Evolutionary conservation across 2,797 vertebrate genomes (phyloP).

Genomic region (Valencia hispanica): DNA sequence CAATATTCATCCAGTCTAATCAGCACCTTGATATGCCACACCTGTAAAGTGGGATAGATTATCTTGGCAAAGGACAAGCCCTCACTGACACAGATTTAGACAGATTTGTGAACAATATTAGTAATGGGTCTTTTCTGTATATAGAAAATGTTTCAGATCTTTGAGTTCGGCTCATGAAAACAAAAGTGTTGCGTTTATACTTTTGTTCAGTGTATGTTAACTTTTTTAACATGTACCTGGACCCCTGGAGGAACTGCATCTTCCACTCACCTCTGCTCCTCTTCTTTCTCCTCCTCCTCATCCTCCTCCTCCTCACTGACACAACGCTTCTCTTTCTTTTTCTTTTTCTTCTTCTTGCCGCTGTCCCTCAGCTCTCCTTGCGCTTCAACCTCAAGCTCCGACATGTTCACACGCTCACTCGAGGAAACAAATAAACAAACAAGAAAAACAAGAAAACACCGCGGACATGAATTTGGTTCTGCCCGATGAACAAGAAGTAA

Average conservation of each 20-base stretch:
- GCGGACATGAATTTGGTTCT: not conserved
- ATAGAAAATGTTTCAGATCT: too few species aligned
- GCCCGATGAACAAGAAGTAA: slow-evolving; percentile 31
- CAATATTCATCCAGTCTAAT: too few species aligned
- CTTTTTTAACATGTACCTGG: not conserved
- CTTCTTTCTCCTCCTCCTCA: slow-evolving; percentile 19
- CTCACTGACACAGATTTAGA: too few species aligned
- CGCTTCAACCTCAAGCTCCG: slow-evolving; percentile 41
- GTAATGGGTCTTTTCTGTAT: too few species aligned
- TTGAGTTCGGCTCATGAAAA: too few species aligned
- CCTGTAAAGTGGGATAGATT: too few species aligned
- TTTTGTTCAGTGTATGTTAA: too few species aligned
- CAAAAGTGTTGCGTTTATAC: too few species aligned
- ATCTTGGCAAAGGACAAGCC: too few species aligned
- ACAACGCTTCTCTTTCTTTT: slow-evolving; percentile 28
- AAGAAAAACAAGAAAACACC: slow-evolving; percentile 24
- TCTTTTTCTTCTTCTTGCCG: slow-evolving; percentile 31
- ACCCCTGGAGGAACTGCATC: slow-evolving; percentile 8
- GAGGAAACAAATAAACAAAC: slow-evolving; percentile 1
- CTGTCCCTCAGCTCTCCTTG: slow-evolving; percentile 21
- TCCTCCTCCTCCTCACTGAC: slow-evolving; percentile 36
- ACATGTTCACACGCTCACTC: slow-evolving; percentile 47
- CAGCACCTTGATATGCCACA: too few species aligned
- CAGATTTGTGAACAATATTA: too few species aligned
- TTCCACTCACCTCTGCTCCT: slow-evolving; percentile 50